phyloP scores from a whole-genome alignment of 2,113 vertebrate species.

The Platycercus adscitus region DNA sequence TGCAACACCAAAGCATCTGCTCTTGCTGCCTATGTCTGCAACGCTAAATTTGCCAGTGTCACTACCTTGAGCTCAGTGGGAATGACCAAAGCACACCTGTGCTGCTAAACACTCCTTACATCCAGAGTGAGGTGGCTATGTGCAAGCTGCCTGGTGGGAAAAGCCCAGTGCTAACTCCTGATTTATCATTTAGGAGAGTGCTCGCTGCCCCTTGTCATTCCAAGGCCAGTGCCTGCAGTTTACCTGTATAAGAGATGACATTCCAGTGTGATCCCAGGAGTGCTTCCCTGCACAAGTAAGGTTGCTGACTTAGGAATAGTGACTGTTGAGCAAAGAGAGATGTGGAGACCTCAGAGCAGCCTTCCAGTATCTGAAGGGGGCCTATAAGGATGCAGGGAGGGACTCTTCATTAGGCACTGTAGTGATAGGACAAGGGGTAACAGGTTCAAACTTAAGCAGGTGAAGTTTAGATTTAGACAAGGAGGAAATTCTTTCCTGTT shows the following conservation, averaged over 20 bases:
- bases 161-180: background rate
- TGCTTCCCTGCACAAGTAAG: background rate
- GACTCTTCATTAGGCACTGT: too few relatives aligned
- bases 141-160: background rate
- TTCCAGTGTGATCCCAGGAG: background rate
- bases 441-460: too few relatives aligned
- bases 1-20: background rate
- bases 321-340: background rate
- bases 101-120: background rate
- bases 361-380: too few relatives aligned
- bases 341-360: too few relatives aligned
- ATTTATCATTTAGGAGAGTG: background rate
- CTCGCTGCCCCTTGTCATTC: background rate
- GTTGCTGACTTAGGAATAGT: background rate
- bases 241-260: background rate
- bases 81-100: background rate
- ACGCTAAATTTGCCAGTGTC: background rate
- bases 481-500: too few relatives aligned
- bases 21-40: background rate
- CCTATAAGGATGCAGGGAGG: too few relatives aligned
- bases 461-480: too few relatives aligned
- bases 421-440: too few relatives aligned
- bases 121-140: accelerated
- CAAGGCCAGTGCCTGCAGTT: background rate
- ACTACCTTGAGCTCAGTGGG: background rate